Evolutionary conservation across 2,888 invertebrate species (phyloP).

Genomic region (Cephonodes hylas): DNA sequence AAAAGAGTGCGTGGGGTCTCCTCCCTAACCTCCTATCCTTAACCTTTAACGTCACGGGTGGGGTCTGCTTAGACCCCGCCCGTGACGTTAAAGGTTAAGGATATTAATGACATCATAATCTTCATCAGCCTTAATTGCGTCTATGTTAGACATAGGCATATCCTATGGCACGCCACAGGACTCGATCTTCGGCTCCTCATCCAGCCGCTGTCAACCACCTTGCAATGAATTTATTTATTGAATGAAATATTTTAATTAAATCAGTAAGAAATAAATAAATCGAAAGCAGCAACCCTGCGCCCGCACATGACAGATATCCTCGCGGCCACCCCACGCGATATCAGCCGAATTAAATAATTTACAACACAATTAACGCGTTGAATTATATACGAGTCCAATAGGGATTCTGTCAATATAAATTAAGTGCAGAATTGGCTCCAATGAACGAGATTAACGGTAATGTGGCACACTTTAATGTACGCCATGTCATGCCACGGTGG

Average conservation of each 20-base stretch:
- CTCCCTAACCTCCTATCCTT: too few relatives aligned
- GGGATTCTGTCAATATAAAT: constrained; percentile 10
- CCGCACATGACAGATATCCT: background rate
- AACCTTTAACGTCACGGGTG: too few relatives aligned
- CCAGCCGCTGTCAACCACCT: too few relatives aligned
- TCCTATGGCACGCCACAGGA: too few relatives aligned
- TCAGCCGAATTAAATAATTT: constrained; percentile 12
- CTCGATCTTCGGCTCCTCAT: too few relatives aligned
- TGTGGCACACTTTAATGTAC: background rate
- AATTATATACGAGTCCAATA: constrained; percentile 10
- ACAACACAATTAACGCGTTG: constrained; percentile 6
- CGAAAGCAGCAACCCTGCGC: background rate
- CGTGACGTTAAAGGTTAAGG: too few relatives aligned
- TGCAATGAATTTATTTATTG: too few relatives aligned
- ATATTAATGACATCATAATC: too few relatives aligned
- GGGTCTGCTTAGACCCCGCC: too few relatives aligned
- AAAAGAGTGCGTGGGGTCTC: too few relatives aligned
- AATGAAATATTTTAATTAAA: background rate
- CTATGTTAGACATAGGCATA: too few relatives aligned
- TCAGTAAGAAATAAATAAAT: background rate
- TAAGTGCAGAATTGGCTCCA: background rate
- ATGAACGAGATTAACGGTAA: constrained; percentile 1
- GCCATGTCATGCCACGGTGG: background rate
- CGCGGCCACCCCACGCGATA: background rate
- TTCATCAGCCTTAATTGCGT: too few relatives aligned